Evolutionary conservation across 2,113 vertebrate genomes (phyloP).

Genomic region (Passer montanus): DNA sequence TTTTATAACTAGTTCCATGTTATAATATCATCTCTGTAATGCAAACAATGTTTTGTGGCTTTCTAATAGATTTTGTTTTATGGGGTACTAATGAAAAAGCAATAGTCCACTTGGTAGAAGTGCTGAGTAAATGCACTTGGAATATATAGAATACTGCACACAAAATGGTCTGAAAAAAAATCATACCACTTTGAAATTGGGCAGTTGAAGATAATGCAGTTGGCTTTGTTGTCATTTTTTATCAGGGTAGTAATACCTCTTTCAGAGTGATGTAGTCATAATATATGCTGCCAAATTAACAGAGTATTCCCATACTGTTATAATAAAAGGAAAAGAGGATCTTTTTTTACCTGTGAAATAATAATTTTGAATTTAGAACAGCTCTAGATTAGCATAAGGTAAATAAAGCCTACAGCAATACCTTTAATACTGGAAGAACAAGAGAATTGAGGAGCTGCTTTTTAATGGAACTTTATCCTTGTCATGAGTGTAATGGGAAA

Average conservation of each 20-base stretch:
- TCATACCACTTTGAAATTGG: neutral
- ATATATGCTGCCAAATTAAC: neutral
- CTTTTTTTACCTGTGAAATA: neutral
- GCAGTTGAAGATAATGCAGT: neutral
- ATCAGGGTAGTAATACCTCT: neutral
- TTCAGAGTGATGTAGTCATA: neutral
- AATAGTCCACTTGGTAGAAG: neutral
- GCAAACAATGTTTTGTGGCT: neutral
- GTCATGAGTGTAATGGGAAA: neutral
- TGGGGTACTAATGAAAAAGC: neutral
- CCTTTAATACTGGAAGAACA: neutral
- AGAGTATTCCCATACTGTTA: neutral
- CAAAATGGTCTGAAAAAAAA: neutral
- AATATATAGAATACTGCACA: neutral
- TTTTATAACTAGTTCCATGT: neutral
- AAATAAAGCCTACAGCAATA: neutral
- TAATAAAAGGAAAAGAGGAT: neutral
- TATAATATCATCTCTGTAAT: neutral
- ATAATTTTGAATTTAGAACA: neutral
- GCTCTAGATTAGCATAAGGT: neutral
- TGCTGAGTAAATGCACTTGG: neutral
- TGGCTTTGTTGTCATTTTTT: neutral
- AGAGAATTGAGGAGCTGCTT: neutral
- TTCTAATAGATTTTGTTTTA: neutral
- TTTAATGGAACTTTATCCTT: neutral